Evolutionary conservation across 2,797 vertebrate species (phyloP).

Genomic region (Loriculus beryllinus): DNA sequence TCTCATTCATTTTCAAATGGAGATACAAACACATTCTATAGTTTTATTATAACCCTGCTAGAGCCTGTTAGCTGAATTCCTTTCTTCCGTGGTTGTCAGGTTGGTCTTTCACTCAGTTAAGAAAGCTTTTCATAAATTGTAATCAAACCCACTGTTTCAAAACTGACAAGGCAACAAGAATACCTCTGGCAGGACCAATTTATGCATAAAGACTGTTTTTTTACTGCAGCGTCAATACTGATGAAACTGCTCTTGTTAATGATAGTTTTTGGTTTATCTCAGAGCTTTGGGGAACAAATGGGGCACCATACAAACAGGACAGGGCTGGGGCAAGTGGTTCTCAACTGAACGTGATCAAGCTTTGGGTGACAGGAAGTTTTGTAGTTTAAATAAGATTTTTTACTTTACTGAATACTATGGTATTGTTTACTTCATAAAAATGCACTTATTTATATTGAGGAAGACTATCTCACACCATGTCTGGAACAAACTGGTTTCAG

Average conservation of each 20-base stretch:
- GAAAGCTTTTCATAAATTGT: slow-evolving; percentile 9
- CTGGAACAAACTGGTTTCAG: not conserved
- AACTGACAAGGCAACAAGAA: not conserved
- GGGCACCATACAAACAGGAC: not conserved
- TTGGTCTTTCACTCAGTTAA: not conserved
- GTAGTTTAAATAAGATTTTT: not conserved
- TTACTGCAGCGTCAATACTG: not conserved
- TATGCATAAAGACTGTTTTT: not conserved
- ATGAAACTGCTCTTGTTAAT: not conserved
- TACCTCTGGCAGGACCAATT: not conserved
- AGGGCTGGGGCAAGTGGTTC: not conserved
- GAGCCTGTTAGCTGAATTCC: not conserved
- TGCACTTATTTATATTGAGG: not conserved
- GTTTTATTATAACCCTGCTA: not conserved
- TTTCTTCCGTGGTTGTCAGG: not conserved
- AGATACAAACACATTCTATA: not conserved
- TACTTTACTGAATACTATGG: not conserved
- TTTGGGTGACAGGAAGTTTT: not conserved
- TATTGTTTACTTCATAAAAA: not conserved
- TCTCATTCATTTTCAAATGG: not conserved
- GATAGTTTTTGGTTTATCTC: not conserved
- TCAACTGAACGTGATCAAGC: not conserved
- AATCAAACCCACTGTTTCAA: not conserved
- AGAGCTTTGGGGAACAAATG: not conserved
- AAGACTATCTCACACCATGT: not conserved